Evolutionary conservation across 2,113 vertebrate species (phyloP).

Genomic region (Phaethon lepturus): DNA sequence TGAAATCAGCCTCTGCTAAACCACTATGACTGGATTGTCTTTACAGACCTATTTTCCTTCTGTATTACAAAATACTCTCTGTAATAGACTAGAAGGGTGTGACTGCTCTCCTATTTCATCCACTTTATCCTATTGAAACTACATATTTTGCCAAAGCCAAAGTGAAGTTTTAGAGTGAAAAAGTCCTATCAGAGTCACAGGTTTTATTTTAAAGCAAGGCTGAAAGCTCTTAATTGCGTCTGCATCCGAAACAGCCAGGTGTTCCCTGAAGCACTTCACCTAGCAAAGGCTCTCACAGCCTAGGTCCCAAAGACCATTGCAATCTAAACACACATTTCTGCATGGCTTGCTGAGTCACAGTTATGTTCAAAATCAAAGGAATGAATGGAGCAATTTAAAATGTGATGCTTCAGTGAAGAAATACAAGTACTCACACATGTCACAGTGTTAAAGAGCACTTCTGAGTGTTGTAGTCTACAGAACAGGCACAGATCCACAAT

Average conservation of each 20-base stretch:
- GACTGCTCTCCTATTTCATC: neutral
- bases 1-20: neutral
- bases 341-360: conserved; percentile 21
- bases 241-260: neutral
- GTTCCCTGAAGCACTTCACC: neutral
- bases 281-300: neutral
- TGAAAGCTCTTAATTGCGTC: neutral
- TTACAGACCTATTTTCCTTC: neutral
- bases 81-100: neutral
- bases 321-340: neutral
- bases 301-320: neutral
- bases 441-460: conserved; percentile 19
- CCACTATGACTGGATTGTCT: neutral
- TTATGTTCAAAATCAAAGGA: conserved; percentile 38
- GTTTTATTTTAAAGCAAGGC: neutral
- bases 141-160: neutral
- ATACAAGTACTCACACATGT: conserved; percentile 10
- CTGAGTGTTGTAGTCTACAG: neutral
- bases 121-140: neutral
- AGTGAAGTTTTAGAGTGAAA: neutral
- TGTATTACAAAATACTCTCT: neutral
- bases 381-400: conserved; percentile 24
- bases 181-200: neutral
- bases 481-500: neutral
- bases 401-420: conserved; percentile 37